Evolutionary conservation across 1,140 invertebrate species (phyloP).

Genomic region (Ruditapes philippinarum): DNA sequence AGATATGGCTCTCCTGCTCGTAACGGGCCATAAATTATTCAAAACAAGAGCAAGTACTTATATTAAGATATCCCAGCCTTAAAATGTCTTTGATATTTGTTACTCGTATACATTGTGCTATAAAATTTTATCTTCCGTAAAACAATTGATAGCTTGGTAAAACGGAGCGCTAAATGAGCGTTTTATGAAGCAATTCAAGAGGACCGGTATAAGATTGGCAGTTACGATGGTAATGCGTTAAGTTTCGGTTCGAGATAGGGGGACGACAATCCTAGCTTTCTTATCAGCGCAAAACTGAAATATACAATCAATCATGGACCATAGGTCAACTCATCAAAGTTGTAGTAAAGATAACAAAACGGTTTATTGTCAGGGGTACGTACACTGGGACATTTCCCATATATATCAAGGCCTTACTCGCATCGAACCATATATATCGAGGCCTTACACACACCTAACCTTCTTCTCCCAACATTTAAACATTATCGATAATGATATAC

Average conservation of each 20-base stretch:
- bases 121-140: not conserved
- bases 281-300: slow-evolving; percentile 15
- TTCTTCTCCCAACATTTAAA: not conserved
- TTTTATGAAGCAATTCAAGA: not conserved
- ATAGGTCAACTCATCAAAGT: slow-evolving; percentile 1
- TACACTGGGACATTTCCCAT: too few relatives aligned
- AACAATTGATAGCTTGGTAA: not conserved
- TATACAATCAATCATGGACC: slow-evolving; percentile 21
- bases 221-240: not conserved
- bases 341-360: not conserved
- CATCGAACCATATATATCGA: not conserved
- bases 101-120: not conserved
- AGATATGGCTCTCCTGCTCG: not conserved
- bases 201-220: not conserved
- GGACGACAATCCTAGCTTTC: not conserved
- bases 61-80: not conserved
- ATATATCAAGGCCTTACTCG: too few relatives aligned
- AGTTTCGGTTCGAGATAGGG: not conserved
- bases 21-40: not conserved
- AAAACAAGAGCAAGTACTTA: not conserved
- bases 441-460: not conserved
- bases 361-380: not conserved
- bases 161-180: not conserved
- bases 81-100: slow-evolving; percentile 27
- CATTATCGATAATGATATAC: slow-evolving; percentile 18